Base-by-base conservation (phyloP, 2,113 vertebrate genomes). In the Xiphophorus couchianus region DNA sequence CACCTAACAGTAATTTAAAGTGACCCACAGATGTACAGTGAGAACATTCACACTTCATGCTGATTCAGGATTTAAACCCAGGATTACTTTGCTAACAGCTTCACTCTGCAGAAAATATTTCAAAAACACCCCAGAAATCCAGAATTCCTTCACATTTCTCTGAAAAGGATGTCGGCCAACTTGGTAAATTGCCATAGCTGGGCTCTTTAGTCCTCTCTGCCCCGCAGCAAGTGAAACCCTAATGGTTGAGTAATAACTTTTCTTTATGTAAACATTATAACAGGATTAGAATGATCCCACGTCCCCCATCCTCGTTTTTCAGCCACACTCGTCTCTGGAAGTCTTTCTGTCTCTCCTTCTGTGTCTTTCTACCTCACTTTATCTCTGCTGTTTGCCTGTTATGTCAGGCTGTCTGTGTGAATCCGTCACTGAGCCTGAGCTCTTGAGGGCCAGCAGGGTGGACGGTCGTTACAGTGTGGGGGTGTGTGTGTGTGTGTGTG, bases 261-360 rank as follows among this genome's bases (percentile, higher is more conserved):
- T 84, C 81, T 85, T 85, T 80, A 86, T 86, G 61, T 82, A 82
- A 86, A 87, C 22, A 62, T 85, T 82, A 62, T 68, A 82, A 84
- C 77, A 72, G 84, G 83, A 85, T 89, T 80, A 82, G 71, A 79
- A 73, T 60, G 71, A 85, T 74, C 66, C 76, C 70, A 74, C 66
- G 31, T 62, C 61, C 71, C 62, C 74, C 51, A 69, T 71, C 60
- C 27, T 15, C 51, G 7, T 54, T 25, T 54, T 54, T 54, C 42
- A 39, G 60, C 63, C 19, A 3, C 15, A 39, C 51, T 42, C 66
- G 22, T 62, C 27, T 61, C 51, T 69, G 28, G 30, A 63, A 66
- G 22, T 58, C 30, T 51, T 0, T 62, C 48, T 62, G 6, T 48
- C 1, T 37, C n/a, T 54, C 25, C 44, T 14, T 30, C 0, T 61